phyloP scores from a whole-genome alignment of 2,888 invertebrate species.

The Itoplectis maculator region DNA sequence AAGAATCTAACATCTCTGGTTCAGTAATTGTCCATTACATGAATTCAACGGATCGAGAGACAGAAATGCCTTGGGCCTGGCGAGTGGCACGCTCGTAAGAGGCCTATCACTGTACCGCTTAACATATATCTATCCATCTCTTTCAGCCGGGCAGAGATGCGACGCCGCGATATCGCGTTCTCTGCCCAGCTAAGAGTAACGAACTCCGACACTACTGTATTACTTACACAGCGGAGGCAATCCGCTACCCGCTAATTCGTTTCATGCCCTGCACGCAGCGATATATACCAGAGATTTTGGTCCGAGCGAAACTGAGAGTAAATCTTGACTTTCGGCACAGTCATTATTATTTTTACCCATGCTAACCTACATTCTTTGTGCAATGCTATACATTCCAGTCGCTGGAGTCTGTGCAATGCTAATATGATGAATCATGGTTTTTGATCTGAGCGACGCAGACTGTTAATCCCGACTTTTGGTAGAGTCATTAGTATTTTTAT shows the following conservation, averaged over 20 bases:
- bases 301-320: constrained; percentile 53
- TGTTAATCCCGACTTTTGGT: constrained; percentile 34
- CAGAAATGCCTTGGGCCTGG: not conserved
- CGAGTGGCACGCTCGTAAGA: not conserved
- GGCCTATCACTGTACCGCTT: constrained; percentile 36
- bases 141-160: constrained; percentile 58
- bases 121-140: constrained; percentile 22
- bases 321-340: constrained; percentile 34
- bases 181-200: constrained; percentile 60
- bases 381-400: not conserved
- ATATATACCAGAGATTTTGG: constrained; percentile 29
- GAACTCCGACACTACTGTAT: constrained; percentile 63
- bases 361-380: not conserved
- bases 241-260: constrained; percentile 33
- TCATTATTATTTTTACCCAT: constrained; percentile 11
- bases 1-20: constrained; percentile 35
- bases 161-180: constrained; percentile 63
- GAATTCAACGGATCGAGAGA: constrained; percentile 21
- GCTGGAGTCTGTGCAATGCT: not conserved
- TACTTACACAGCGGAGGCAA: constrained; percentile 19
- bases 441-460: constrained; percentile 47
- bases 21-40: constrained; percentile 14
- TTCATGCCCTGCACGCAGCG: constrained; percentile 17
- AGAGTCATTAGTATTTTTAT: constrained; percentile 5
- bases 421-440: constrained; percentile 6